These are phyloP conservation scores for Sebastes itinus DNA, from an alignment of 2,797 vertebrate species.

Conservation along the genomic window DNA sequence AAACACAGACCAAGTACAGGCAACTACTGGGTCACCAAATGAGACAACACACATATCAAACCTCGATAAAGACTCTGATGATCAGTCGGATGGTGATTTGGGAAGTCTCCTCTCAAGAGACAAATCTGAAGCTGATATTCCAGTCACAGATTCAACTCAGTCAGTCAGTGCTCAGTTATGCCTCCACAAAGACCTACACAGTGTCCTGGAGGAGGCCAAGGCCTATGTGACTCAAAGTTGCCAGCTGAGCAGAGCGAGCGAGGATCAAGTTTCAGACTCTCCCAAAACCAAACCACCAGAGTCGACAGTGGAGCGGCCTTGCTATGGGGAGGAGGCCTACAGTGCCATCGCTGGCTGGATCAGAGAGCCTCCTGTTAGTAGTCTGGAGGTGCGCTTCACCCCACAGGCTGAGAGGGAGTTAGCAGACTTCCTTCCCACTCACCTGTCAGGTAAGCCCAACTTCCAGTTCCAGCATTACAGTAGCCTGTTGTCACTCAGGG, in stretches of 20 bases:
- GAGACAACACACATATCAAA: constrained; percentile 2
- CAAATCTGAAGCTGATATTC: not conserved
- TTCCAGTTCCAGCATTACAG: not conserved
- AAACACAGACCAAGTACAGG: not conserved
- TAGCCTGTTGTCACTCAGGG: not conserved
- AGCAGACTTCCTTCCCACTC: constrained; percentile 74
- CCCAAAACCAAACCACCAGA: constrained; percentile 6
- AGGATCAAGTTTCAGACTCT: not conserved
- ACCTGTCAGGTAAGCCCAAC: constrained; percentile 65
- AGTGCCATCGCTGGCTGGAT: constrained; percentile 87
- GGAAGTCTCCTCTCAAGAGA: not conserved
- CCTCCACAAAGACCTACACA: constrained; percentile 20
- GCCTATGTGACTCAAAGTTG: constrained; percentile 59
- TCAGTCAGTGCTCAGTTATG: not conserved
- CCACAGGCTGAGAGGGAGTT: constrained; percentile 84
- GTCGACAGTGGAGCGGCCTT: constrained; percentile 5
- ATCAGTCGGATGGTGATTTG: constrained; percentile 1
- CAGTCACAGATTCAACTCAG: not conserved
- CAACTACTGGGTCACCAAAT: not conserved
- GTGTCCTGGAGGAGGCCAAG: constrained; percentile 61
- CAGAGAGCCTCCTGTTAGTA: constrained; percentile 80
- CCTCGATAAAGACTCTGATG: not conserved
- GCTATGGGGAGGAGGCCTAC: constrained; percentile 62
- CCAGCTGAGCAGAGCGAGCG: constrained; percentile 13
- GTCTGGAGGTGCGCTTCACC: constrained; percentile 88